Conservation (phyloP, 2,113 vertebrate species). For the Alethe diademata region DNA sequence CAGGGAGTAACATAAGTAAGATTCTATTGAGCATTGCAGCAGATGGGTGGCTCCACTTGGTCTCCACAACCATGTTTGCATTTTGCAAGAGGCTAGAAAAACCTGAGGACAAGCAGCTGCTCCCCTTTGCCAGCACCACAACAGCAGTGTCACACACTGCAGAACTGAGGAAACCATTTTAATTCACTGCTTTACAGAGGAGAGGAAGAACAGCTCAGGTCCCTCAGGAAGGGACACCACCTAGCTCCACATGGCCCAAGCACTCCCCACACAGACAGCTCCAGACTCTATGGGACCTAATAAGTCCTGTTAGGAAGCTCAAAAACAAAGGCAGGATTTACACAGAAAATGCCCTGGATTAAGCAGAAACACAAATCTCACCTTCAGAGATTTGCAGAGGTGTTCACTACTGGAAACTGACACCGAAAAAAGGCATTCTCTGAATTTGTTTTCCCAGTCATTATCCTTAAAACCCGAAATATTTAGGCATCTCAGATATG, state of each 20-base stretch:
- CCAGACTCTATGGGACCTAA: neutral
- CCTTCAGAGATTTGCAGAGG: neutral
- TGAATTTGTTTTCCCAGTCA: neutral
- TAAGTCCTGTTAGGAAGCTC: neutral
- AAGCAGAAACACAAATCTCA: neutral
- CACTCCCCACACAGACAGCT: neutral
- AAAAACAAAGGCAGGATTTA: neutral
- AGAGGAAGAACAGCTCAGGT: neutral
- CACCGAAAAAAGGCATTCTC: neutral
- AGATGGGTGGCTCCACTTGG: neutral
- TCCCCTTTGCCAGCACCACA: neutral
- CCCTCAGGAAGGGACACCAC: neutral
- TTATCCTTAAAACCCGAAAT: neutral
- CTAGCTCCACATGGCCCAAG: neutral
- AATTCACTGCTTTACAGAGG: accelerated
- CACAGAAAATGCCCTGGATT: neutral
- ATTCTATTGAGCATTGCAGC: accelerated
- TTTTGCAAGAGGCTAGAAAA: neutral
- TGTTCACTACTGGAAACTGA: neutral
- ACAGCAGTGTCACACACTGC: neutral
- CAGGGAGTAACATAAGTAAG: no score
- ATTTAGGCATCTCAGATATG: neutral
- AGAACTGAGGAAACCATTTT: neutral
- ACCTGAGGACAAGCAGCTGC: neutral
- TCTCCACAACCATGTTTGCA: accelerated